Base-by-base conservation (phyloP, 2,113 vertebrate genomes). In the Muntiacus muntjak region DNA sequence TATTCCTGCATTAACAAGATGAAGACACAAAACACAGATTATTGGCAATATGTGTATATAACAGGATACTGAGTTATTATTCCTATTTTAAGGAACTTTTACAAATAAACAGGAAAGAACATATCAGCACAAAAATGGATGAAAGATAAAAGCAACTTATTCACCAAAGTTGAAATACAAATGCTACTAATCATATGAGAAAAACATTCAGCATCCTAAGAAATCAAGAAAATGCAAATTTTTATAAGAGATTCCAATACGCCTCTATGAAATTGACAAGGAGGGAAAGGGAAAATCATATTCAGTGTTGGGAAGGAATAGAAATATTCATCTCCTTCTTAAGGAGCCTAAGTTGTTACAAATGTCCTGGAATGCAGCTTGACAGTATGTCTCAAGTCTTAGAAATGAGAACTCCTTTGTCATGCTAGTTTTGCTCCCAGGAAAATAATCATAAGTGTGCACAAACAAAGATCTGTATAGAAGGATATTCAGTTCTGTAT, bases 1-100 rank as follows among this genome's bases (percentile, higher is more conserved):
- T 82, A 89, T 67, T 79, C 96, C 57, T 96, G 40, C 47, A 89
- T 92, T 92, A 96, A 84, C 76, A 98, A 81, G 87, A 55, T 64
- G 54, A 95, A 98, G 85, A 67, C 9, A 58, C 64, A 97, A 94
- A 82, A 78, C 76, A 60, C 82, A 93, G 74, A 83, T 97, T 97
- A 95, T 86, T 93, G 94, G 36, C 43, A 62, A 43, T 87, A 11
- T 12, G 62, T 87, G n/a, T 93, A 16, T 33, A 28, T 57, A 43
- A 86, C 78, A 94, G 58, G 83, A 83, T 93, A 36, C 19, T 64
- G 12, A 87, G 60, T 92, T 94, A 33, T 91, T 87, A 43, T 91
- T 86, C 86, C 83, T 95, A 91, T 95, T 89, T 85, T 91, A 88
- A 88, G 90, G 76, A 93, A 14, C 47, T 43, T 64, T 95, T 90